Conservation (phyloP, 1,140 invertebrate genomes). For the Diprion similis region DNA sequence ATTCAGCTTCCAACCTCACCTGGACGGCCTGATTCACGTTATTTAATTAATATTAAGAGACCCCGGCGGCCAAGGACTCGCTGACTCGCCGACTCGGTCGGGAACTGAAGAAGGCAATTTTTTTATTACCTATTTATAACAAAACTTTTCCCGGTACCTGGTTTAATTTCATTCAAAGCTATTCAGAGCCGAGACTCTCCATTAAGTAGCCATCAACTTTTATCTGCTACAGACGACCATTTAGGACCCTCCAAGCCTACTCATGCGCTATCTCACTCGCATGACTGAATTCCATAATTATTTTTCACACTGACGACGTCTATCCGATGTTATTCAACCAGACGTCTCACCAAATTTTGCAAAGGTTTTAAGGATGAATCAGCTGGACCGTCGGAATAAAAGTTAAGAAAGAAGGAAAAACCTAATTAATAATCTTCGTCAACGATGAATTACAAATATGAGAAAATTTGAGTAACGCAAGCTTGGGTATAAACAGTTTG, state of each 20-base stretch:
- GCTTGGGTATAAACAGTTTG: too few relatives aligned
- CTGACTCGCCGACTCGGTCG: too few relatives aligned
- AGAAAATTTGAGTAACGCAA: too few relatives aligned
- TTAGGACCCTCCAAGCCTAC: neutral
- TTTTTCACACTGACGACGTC: neutral
- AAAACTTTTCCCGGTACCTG: neutral
- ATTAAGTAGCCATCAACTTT: neutral
- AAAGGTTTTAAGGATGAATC: neutral
- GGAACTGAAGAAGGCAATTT: neutral
- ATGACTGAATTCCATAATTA: neutral
- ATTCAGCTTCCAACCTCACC: neutral
- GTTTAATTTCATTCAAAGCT: neutral
- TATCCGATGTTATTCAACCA: neutral
- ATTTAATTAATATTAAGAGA: neutral
- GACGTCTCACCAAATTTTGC: neutral
- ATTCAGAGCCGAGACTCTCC: neutral
- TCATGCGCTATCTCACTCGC: neutral
- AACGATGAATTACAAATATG: too few relatives aligned
- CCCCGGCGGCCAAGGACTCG: neutral
- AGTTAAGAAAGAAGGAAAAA: too few relatives aligned
- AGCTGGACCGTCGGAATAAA: too few relatives aligned
- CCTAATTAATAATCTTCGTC: too few relatives aligned
- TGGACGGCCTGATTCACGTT: neutral
- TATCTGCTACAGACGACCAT: slow-evolving; percentile 4
- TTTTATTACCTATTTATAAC: slow-evolving; percentile 8